Base-by-base conservation (phyloP, 1,140 invertebrate genomes). In the Drosophila dunni region DNA sequence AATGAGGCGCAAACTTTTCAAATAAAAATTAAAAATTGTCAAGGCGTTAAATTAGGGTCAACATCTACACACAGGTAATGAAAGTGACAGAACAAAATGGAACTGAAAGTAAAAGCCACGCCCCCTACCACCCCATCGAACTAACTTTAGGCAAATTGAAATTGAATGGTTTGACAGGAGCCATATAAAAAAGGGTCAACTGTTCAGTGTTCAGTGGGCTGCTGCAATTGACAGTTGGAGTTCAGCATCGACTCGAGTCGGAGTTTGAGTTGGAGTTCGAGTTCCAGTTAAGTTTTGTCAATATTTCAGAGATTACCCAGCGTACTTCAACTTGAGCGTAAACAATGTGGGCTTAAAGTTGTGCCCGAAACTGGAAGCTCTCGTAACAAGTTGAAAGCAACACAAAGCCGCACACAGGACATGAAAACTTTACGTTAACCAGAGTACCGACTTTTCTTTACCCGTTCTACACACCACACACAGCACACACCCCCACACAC, bases 1-100 rank as follows among this genome's bases (percentile, higher is more conserved):
- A 66, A 64, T 58, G 70, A 75, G 67, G 76, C 63, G 70, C 61
- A 78, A 89, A 89, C 74, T 89, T 89, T 89, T 89, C 79, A 84
- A 89, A 89, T 84, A 89, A 89, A 88, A 88, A 89, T 89, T 89
- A 84, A 84, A 89, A 89, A 89, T 89, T 89, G 85, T 84, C 78
- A 89, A 89, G 74, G 84, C 80, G 81, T 89, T 81, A 89, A 89
- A 89, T 89, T 89, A 80, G 85, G 84, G 80, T 83, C 80, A 54
- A 38, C 17, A n/a, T 33, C 20, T 11, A 50, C 24, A 29, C 24
- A 29, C 56, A 66, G 46, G 70, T 68, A 64, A 48, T 15, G 40
- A 63, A 48, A 56, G 46, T 56, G 33, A 17, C 20, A 20, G 9
- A 48, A 54, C 13, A 29, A 40, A 51, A 51, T 34, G 8, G 38